These are phyloP conservation scores for Drosophila malerkotliana DNA, from an alignment of 1,140 invertebrate genomes.

Conservation along the genomic window DNA sequence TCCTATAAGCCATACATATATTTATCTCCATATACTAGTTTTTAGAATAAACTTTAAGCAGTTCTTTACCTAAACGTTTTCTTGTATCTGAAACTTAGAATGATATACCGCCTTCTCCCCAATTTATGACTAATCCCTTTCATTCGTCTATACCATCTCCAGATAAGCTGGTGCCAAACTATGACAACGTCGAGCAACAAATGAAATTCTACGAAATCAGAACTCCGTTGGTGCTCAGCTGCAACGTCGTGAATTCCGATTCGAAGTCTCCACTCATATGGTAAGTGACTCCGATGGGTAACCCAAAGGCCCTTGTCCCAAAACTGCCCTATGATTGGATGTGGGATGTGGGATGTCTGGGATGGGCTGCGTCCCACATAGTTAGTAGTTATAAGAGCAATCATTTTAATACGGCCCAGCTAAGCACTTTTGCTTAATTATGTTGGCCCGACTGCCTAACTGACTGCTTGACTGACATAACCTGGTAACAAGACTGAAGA, in stretches of 20 bases:
- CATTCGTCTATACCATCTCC: slow-evolving; percentile 56
- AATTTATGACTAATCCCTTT: slow-evolving; percentile 30
- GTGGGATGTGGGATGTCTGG: slow-evolving; percentile 2
- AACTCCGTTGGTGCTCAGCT: slow-evolving; percentile 80
- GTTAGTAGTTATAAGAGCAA: slow-evolving; percentile 79
- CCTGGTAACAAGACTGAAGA: slow-evolving; percentile 26
- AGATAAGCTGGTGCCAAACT: slow-evolving; percentile 83
- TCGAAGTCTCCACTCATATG: slow-evolving; percentile 62
- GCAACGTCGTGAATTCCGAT: slow-evolving; percentile 66
- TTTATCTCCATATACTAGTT: slow-evolving; percentile 43
- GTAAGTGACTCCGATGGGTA: slow-evolving; percentile 52
- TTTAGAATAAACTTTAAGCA: slow-evolving; percentile 60
- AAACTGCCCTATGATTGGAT: neutral
- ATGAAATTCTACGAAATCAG: slow-evolving; percentile 83
- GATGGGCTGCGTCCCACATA: slow-evolving; percentile 41
- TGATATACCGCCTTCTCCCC: slow-evolving; percentile 4
- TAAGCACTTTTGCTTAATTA: slow-evolving; percentile 81
- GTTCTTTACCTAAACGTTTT: slow-evolving; percentile 67
- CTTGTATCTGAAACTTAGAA: slow-evolving; percentile 40
- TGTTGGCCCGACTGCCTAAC: slow-evolving; percentile 62
- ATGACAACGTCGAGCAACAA: slow-evolving; percentile 77
- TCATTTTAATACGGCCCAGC: slow-evolving; percentile 79
- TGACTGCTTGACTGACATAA: slow-evolving; percentile 73
- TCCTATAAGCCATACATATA: slow-evolving; percentile 63
- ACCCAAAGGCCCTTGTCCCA: neutral